Percentiles rank a stretch among this genome's conserved stretches.
Evolutionary conservation across 2,113 vertebrate species (phyloP).

Genomic region (Syrmaticus mikado): DNA sequence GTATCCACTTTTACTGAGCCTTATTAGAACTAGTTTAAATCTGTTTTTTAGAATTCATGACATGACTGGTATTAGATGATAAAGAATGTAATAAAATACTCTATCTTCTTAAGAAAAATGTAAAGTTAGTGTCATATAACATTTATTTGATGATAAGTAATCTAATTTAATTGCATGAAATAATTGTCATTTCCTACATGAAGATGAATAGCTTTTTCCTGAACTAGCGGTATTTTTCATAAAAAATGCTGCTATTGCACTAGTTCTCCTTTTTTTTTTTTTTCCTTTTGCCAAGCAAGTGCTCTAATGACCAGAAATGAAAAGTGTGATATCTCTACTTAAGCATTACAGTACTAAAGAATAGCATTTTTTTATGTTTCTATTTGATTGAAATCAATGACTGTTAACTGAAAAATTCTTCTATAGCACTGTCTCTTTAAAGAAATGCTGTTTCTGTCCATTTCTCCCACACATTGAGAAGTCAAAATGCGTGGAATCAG

Average conservation of each 20-base stretch:
- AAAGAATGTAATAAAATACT: not conserved
- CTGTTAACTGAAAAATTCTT: conserved; percentile 37
- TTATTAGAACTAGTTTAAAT: not conserved
- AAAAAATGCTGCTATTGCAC: conserved; percentile 42
- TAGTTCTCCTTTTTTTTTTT: conserved; percentile 12
- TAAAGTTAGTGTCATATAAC: not conserved
- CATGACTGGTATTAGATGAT: not conserved
- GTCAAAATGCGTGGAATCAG: not conserved
- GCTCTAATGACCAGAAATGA: conserved; percentile 58
- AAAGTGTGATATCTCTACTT: conserved; percentile 33
- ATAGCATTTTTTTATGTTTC: not conserved
- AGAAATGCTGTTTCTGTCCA: not conserved
- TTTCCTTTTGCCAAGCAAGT: conserved; percentile 3
- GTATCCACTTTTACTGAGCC: not conserved
- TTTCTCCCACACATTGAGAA: not conserved
- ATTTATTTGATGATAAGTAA: not conserved
- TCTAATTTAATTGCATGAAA: not conserved
- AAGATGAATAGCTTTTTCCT: conserved; percentile 31
- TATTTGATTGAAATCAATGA: conserved; percentile 31
- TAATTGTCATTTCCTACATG: not conserved
- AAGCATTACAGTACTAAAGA: conserved; percentile 26
- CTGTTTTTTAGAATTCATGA: not conserved
- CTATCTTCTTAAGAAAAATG: not conserved
- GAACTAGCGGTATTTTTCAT: conserved; percentile 13
- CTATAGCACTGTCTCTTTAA: not conserved